phyloP scores from a whole-genome alignment of 2,113 vertebrate genomes.

The Hippocampus guttulatus region DNA sequence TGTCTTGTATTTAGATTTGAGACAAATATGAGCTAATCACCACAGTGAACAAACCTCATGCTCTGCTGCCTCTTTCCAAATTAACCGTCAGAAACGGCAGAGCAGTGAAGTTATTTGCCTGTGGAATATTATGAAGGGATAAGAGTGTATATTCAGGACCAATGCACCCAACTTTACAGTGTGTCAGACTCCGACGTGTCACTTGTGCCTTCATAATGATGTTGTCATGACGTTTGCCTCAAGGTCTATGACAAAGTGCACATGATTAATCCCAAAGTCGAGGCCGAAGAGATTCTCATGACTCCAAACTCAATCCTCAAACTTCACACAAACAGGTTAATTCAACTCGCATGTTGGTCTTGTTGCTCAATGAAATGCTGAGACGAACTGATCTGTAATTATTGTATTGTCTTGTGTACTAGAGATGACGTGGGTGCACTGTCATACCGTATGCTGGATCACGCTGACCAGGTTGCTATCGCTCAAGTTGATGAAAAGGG shows the following conservation, averaged over 20 bases:
- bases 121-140: constrained; percentile 34
- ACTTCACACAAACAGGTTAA: constrained; percentile 74
- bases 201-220: constrained; percentile 36
- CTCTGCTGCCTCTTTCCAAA: constrained; percentile 18
- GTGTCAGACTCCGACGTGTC: constrained; percentile 42
- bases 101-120: constrained; percentile 23
- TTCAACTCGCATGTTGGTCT: background rate
- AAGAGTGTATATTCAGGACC: constrained; percentile 45
- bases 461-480: constrained; percentile 72
- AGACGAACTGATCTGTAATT: background rate
- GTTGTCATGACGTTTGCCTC: constrained; percentile 35
- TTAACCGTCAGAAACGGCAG: constrained; percentile 15
- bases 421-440: constrained; percentile 81
- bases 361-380: background rate
- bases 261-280: constrained; percentile 77
- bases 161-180: constrained; percentile 43
- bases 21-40: background rate
- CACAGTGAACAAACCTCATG: background rate
- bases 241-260: constrained; percentile 88
- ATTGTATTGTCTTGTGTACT: background rate
- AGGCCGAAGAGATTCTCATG: constrained; percentile 79
- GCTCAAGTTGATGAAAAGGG: constrained; percentile 83
- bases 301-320: constrained; percentile 72
- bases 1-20: background rate
- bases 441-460: constrained; percentile 80